These are phyloP conservation scores for Emmelina monodactyla DNA, from an alignment of 2,888 invertebrate genomes.

Conservation along the genomic window DNA sequence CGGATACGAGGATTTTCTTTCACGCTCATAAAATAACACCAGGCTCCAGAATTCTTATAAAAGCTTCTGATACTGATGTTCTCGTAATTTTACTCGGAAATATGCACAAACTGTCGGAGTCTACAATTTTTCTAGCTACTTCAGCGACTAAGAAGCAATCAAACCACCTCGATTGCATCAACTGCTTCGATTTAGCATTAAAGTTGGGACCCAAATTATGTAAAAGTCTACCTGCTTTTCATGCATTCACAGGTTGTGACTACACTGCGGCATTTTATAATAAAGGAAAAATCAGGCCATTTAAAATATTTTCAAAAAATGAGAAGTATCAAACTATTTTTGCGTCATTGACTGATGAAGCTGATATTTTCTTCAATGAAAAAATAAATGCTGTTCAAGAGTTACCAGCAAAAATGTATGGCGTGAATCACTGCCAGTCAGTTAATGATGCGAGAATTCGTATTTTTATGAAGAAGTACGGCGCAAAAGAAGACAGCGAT, in stretches of 20 bases:
- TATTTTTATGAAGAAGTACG: too few species aligned
- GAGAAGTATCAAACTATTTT: too few species aligned
- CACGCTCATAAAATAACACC: conserved; percentile 16
- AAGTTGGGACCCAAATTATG: conserved; percentile 11
- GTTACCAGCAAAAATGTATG: too few species aligned
- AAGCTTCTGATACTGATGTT: conserved; percentile 19
- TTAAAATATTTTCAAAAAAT: too few species aligned
- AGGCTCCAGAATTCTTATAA: conserved; percentile 17
- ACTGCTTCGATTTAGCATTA: conserved; percentile 14
- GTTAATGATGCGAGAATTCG: too few species aligned
- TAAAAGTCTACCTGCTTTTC: conserved; percentile 15
- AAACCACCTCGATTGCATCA: conserved; percentile 16
- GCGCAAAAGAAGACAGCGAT: too few species aligned
- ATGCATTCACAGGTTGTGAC: conserved; percentile 15
- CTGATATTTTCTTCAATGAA: too few species aligned
- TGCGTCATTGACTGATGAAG: too few species aligned
- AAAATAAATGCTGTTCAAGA: too few species aligned
- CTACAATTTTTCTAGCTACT: conserved; percentile 15
- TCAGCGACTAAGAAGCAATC: conserved; percentile 13
- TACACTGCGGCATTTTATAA: too few species aligned
- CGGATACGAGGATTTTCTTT: conserved; percentile 19
- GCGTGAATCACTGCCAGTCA: too few species aligned
- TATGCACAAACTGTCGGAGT: conserved; percentile 16
- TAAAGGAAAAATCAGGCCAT: too few species aligned
- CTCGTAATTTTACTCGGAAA: conserved; percentile 18